Evolutionary conservation across 2,113 vertebrate species (phyloP).

Genomic region (Toxotes chatareus): DNA sequence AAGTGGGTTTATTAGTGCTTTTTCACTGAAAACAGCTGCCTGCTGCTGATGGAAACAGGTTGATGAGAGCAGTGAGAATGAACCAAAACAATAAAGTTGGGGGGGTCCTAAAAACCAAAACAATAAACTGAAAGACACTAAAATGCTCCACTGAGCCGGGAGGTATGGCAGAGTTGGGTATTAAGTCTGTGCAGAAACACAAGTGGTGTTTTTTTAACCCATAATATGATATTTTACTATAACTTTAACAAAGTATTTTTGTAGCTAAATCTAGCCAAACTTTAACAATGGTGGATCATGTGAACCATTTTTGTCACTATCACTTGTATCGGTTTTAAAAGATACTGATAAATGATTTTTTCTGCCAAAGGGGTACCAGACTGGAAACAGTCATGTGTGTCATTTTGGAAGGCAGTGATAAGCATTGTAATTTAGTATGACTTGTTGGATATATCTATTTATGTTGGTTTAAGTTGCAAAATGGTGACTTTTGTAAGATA

Average conservation of each 20-base stretch:
- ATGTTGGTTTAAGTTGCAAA: not conserved
- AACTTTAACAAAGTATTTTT: not conserved
- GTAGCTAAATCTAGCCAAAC: not conserved
- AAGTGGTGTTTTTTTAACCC: not conserved
- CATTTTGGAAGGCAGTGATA: not conserved
- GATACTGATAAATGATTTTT: not conserved
- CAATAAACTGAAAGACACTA: not conserved
- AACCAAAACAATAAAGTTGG: constrained; percentile 5
- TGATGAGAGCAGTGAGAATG: constrained; percentile 15
- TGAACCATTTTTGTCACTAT: not conserved
- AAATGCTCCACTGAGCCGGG: not conserved
- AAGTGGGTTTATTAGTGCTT: not conserved
- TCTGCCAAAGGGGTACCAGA: not conserved
- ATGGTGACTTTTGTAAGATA: not conserved
- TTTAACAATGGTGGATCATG: not conserved
- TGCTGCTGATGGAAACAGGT: constrained; percentile 10
- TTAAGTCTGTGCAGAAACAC: not conserved
- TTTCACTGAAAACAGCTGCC: constrained; percentile 7
- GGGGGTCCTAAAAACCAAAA: constrained; percentile 5
- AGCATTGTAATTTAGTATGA: not conserved
- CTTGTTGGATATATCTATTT: not conserved
- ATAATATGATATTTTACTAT: not conserved
- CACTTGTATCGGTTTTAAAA: not conserved
- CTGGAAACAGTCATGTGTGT: not conserved
- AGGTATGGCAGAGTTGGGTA: not conserved